phyloP scores from a whole-genome alignment of 2,113 vertebrate species.

The Neogobius melanostomus region DNA sequence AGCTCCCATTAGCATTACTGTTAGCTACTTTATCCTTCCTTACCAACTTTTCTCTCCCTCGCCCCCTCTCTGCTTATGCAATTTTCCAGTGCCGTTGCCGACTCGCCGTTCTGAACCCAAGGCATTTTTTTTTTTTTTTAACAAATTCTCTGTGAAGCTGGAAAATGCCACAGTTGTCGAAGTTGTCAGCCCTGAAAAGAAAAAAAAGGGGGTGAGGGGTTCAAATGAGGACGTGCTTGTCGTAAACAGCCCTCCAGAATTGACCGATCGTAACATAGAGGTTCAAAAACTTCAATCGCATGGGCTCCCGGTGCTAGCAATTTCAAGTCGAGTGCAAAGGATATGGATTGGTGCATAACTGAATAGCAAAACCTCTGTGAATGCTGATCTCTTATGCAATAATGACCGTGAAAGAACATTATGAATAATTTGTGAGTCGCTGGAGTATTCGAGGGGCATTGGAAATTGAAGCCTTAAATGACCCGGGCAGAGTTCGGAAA shows the following conservation, averaged over 20 bases:
- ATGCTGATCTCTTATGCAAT: slow-evolving; percentile 47
- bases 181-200: slow-evolving; percentile 14
- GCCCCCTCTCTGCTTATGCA: slow-evolving; percentile 20
- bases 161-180: slow-evolving; percentile 17
- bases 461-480: slow-evolving; percentile 30
- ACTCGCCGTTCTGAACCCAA: neutral
- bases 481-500: slow-evolving; percentile 12
- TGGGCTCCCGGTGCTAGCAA: neutral
- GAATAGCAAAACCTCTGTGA: slow-evolving; percentile 26
- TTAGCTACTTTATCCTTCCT: slow-evolving; percentile 28
- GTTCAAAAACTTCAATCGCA: slow-evolving; percentile 17
- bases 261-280: slow-evolving; percentile 8
- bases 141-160: neutral
- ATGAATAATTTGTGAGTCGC: slow-evolving; percentile 56
- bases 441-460: slow-evolving; percentile 49
- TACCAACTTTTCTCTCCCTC: slow-evolving; percentile 11
- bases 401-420: slow-evolving; percentile 12
- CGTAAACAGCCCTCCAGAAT: slow-evolving; percentile 7
- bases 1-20: slow-evolving; percentile 22
- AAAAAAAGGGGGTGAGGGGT: neutral
- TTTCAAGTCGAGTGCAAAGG: neutral
- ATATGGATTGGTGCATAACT: slow-evolving; percentile 10
- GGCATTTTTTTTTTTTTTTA: neutral
- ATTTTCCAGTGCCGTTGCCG: slow-evolving; percentile 20
- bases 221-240: slow-evolving; percentile 31